These are phyloP conservation scores for Hyles euphorbiae DNA, from an alignment of 1,140 invertebrate genomes.

Conservation along the genomic window DNA sequence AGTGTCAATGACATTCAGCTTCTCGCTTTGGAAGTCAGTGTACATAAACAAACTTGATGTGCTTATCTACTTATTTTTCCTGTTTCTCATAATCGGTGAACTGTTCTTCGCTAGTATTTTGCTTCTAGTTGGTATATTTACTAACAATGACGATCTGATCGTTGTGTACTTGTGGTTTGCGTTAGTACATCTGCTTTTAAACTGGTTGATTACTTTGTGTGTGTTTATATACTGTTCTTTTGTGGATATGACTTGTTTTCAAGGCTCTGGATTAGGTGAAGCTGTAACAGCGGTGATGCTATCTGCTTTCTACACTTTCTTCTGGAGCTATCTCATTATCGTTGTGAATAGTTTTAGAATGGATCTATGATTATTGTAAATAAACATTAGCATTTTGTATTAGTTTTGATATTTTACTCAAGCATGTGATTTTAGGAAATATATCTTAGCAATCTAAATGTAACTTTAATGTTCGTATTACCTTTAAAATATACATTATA, in stretches of 20 bases:
- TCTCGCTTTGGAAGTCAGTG: conserved; percentile 1
- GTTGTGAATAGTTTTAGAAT: conserved; percentile 16
- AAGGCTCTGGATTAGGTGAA: conserved; percentile 8
- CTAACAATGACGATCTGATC: background rate
- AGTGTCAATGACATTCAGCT: conserved; percentile 6
- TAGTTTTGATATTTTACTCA: no score
- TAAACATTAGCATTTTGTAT: no score
- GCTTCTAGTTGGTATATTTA: conserved; percentile 5
- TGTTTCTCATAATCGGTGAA: background rate
- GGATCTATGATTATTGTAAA: background rate
- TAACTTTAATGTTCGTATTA: no score
- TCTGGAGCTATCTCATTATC: conserved; percentile 8
- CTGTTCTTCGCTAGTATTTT: conserved; percentile 13
- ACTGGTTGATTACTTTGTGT: background rate
- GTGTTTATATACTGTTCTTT: conserved; percentile 13
- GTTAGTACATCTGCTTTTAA: conserved; percentile 6
- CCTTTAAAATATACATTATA: no score
- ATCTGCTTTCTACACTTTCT: conserved; percentile 3
- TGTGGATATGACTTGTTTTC: conserved; percentile 9
- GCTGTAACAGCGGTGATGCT: background rate
- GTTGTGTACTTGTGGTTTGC: conserved; percentile 6
- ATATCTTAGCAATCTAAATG: no score
- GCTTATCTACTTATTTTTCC: conserved; percentile 5
- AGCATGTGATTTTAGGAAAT: no score
- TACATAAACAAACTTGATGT: conserved; percentile 14